These are phyloP conservation scores for Acrobasis consociella DNA, from an alignment of 2,888 invertebrate species.

Conservation along the genomic window DNA sequence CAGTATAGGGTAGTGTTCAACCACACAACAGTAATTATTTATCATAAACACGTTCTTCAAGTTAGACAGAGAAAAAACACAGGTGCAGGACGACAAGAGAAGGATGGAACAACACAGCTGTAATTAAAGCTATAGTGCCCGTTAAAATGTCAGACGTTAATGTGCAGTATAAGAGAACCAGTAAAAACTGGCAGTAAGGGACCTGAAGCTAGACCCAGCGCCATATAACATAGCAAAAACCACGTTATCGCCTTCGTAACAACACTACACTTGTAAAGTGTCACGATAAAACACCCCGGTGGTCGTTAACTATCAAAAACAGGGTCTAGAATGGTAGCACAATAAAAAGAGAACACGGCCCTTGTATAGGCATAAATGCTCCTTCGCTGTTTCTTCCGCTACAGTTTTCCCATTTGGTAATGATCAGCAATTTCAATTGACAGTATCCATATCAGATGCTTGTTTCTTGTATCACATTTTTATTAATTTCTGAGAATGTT, in stretches of 20 bases:
- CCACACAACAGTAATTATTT: conserved; percentile 41
- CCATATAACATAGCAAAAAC: conserved; percentile 31
- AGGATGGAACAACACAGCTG: conserved; percentile 40
- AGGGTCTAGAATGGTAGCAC: conserved; percentile 7
- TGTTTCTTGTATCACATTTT: not conserved
- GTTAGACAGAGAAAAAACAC: conserved; percentile 43
- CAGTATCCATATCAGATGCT: not conserved
- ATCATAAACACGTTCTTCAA: conserved; percentile 38
- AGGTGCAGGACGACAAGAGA: conserved; percentile 38
- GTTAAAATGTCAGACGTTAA: conserved; percentile 70
- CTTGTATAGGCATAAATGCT: conserved; percentile 18
- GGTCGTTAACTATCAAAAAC: conserved; percentile 23
- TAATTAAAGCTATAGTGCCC: conserved; percentile 59
- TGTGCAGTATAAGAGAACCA: conserved; percentile 47
- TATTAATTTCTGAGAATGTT: not conserved
- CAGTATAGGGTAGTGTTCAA: conserved; percentile 43
- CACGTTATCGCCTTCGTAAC: conserved; percentile 21
- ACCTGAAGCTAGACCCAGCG: conserved; percentile 28
- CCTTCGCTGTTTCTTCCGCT: conserved; percentile 5
- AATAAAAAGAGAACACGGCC: conserved; percentile 20
- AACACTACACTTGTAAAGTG: conserved; percentile 21
- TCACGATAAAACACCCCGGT: conserved; percentile 20
- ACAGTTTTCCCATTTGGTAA: conserved; percentile 15
- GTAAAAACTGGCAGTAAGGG: conserved; percentile 54
- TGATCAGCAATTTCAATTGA: conserved; percentile 15